Evolutionary conservation across 2,113 vertebrate species (phyloP).

Genomic region (Gadus chalcogrammus): DNA sequence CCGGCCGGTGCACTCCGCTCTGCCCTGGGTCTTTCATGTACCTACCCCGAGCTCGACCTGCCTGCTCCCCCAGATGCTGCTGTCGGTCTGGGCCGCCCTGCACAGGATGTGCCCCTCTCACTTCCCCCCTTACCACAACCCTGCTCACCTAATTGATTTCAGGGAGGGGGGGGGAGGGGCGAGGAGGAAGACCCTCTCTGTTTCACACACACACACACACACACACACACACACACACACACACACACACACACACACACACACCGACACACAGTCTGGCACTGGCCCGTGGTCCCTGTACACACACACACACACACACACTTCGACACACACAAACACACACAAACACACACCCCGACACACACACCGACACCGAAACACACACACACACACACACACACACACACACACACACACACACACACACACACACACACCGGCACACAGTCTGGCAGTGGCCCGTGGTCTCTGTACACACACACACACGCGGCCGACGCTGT

Average conservation of each 20-base stretch:
- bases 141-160: constrained; percentile 84
- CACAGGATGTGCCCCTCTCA: constrained; percentile 74
- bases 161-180: constrained; percentile 38
- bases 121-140: constrained; percentile 44
- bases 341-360: constrained; percentile 32
- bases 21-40: constrained; percentile 80
- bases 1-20: constrained; percentile 67
- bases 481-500: constrained; percentile 74
- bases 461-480: constrained; percentile 36
- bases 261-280: too few relatives aligned
- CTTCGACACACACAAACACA: constrained; percentile 44
- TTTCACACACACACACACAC: constrained; percentile 35
- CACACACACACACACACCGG: constrained; percentile 37
- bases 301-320: constrained; percentile 17
- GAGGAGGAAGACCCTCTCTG: constrained; percentile 39
- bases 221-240: constrained; percentile 48
- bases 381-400: constrained; percentile 14
- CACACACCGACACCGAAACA: constrained; percentile 32
- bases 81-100: constrained; percentile 78
- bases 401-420: constrained; percentile 4
- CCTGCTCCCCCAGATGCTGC: constrained; percentile 82
- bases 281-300: too few relatives aligned
- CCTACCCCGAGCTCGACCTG: constrained; percentile 73
- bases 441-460: constrained; percentile 59
- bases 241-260: constrained; percentile 41